A percentile compares a stretch with the other conserved stretches of the same genome.
Conservation (phyloP, 2,888 invertebrate genomes). For the Nysson spinosus region DNA sequence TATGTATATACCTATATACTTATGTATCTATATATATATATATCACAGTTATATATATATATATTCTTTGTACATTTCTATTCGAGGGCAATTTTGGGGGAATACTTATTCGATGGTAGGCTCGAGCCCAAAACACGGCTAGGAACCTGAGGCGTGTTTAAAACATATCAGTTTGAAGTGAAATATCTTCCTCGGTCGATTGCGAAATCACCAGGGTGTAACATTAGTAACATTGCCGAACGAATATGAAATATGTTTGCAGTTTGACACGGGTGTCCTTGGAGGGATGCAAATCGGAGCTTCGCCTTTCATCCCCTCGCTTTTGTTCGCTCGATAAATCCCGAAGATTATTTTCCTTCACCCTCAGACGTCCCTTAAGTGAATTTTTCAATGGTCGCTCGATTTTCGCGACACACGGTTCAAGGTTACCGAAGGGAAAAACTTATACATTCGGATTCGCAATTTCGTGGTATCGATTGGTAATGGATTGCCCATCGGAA, state of each 20-base stretch:
- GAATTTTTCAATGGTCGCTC: slow-evolving; percentile 10
- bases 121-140: too few species aligned
- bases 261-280: slow-evolving; percentile 1
- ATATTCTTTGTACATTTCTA: background rate
- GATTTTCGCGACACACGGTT: background rate
- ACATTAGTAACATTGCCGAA: too few species aligned
- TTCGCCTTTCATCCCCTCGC: background rate
- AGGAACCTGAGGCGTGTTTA: background rate
- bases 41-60: too few species aligned
- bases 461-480: too few species aligned
- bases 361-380: background rate
- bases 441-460: background rate
- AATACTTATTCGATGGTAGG: slow-evolving; percentile 8
- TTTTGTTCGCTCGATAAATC: slow-evolving; percentile 11
- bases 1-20: too few species aligned
- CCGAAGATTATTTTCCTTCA: slow-evolving; percentile 14
- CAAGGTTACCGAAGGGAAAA: background rate
- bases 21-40: too few species aligned
- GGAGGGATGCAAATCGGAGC: background rate
- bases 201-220: too few species aligned
- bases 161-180: background rate
- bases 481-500: too few species aligned
- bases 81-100: background rate
- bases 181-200: background rate
- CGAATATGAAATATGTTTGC: slow-evolving; percentile 1